Conservation (phyloP, 35 echinoderm and acorn worm genomes). For the Heliocidaris tuberculata region DNA sequence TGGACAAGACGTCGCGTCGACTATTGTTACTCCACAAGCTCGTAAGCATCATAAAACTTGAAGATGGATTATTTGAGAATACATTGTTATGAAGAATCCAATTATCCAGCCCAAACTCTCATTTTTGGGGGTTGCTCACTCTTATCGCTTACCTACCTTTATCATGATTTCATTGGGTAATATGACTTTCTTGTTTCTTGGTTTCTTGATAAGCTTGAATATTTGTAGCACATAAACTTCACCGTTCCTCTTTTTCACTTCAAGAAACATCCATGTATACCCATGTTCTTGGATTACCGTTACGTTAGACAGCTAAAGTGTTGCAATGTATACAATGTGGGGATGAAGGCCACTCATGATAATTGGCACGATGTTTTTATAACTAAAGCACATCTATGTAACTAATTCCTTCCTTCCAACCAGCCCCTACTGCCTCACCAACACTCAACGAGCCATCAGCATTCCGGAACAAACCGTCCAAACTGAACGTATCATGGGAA, state of each 20-base stretch:
- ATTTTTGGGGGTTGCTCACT: too few relatives aligned
- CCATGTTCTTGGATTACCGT: too few relatives aligned
- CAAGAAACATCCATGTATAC: too few relatives aligned
- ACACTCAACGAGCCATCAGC: background rate
- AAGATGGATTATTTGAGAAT: background rate
- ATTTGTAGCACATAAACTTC: too few relatives aligned
- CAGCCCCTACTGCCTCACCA: constrained; percentile 28
- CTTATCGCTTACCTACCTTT: background rate
- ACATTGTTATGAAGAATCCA: background rate
- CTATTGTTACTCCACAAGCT: background rate
- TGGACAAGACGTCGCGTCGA: background rate
- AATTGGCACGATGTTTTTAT: background rate
- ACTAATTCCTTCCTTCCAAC: too few relatives aligned
- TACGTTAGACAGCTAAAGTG: too few relatives aligned
- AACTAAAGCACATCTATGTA: too few relatives aligned
- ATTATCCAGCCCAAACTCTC: background rate
- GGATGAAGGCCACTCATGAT: background rate
- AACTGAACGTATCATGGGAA: constrained; percentile 51
- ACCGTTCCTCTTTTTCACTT: too few relatives aligned
- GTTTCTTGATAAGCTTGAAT: too few relatives aligned
- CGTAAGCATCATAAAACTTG: background rate
- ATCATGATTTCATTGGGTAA: too few relatives aligned
- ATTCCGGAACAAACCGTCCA: background rate
- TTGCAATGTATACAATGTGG: too few relatives aligned
- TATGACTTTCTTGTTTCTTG: too few relatives aligned